Evolutionary conservation across 2,888 invertebrate species (phyloP).

Genomic region (Nomada lathburiana): DNA sequence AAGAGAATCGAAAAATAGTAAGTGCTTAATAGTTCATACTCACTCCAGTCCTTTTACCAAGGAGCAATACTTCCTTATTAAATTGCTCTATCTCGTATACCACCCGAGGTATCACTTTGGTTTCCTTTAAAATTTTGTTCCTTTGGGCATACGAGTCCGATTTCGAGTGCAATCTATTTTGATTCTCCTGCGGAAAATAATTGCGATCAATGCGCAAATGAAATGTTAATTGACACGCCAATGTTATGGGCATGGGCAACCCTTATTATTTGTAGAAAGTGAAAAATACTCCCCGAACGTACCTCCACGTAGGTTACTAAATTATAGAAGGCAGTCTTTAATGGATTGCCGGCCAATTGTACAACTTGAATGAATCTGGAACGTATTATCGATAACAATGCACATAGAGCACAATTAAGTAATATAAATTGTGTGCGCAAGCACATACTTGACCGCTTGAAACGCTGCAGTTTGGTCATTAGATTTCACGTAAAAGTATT

Average conservation of each 20-base stretch:
- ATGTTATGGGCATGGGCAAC: background rate
- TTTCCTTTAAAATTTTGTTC: conserved; percentile 87
- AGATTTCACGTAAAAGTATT: conserved; percentile 86
- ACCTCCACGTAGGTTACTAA: conserved; percentile 87
- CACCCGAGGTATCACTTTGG: conserved; percentile 88
- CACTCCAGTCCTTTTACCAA: conserved; percentile 87
- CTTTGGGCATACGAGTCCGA: conserved; percentile 83
- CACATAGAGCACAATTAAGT: background rate
- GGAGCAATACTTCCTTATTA: conserved; percentile 86
- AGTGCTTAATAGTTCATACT: conserved; percentile 52
- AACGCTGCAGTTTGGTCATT: conserved; percentile 85
- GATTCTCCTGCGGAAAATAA: conserved; percentile 64
- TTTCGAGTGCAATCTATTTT: conserved; percentile 80
- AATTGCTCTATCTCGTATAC: conserved; percentile 89
- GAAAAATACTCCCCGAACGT: conserved; percentile 37
- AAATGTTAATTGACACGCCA: background rate
- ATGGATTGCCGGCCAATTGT: conserved; percentile 87
- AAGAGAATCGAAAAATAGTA: background rate
- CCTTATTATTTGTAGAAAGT: background rate
- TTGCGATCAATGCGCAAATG: background rate
- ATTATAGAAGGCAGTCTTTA: conserved; percentile 86
- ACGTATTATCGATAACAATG: background rate
- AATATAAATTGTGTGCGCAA: conserved; percentile 51
- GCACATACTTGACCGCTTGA: conserved; percentile 85
- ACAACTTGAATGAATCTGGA: conserved; percentile 76